Evolutionary conservation across 2,797 vertebrate species (phyloP).

Genomic region (Enteromius viviparus): DNA sequence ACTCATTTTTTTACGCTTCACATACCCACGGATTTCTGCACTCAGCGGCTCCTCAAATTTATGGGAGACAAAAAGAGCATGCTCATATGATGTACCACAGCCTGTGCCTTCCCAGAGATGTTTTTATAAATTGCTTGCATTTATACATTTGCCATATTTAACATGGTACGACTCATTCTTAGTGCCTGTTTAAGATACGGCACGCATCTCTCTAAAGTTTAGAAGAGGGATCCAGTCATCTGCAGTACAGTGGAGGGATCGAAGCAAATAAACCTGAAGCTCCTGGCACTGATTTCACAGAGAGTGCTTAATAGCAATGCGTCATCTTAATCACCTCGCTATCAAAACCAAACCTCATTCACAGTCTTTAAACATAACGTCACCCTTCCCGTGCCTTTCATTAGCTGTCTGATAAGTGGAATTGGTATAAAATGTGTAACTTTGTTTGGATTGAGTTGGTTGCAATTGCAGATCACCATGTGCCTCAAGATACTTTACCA

Average conservation of each 20-base stretch:
- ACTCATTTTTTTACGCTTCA: constrained; percentile 77
- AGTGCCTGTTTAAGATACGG: not conserved
- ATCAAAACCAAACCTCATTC: constrained; percentile 4
- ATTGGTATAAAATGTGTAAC: not conserved
- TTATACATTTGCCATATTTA: not conserved
- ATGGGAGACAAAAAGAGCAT: not conserved
- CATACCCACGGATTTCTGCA: constrained; percentile 68
- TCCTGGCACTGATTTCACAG: not conserved
- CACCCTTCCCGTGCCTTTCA: not conserved
- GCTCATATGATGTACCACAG: not conserved
- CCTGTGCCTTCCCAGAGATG: constrained; percentile 10
- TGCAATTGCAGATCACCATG: not conserved
- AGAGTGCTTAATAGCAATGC: not conserved
- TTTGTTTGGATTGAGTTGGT: constrained; percentile 1
- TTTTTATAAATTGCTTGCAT: constrained; percentile 12
- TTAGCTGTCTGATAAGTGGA: constrained; percentile 4
- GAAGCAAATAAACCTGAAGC: constrained; percentile 2
- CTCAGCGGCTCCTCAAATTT: constrained; percentile 42
- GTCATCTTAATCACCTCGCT: not conserved
- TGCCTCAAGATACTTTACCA: constrained; percentile 7
- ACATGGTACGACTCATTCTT: not conserved
- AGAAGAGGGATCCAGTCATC: constrained; percentile 1
- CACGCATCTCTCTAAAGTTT: not conserved
- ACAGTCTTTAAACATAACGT: not conserved
- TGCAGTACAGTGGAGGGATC: not conserved